phyloP scores from a whole-genome alignment of 2,888 invertebrate genomes.

The Danaus chrysippus region DNA sequence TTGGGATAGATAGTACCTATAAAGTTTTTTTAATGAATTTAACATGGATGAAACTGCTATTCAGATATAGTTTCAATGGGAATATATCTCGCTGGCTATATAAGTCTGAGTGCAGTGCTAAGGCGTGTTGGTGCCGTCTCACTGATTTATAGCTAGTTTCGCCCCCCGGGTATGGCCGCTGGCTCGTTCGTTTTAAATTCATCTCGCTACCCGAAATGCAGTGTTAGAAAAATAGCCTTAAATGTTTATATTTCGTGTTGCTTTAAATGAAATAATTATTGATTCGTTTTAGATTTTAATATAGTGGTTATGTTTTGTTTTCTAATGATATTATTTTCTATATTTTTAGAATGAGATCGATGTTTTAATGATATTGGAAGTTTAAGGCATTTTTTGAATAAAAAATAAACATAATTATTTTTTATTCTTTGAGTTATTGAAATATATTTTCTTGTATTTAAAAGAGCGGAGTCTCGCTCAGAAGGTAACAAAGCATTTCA shows the following conservation, averaged over 20 bases:
- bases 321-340: neutral
- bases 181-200: constrained; percentile 34
- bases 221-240: constrained; percentile 13
- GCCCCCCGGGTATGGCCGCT: constrained; percentile 35
- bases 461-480: too few species aligned
- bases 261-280: neutral
- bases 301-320: neutral
- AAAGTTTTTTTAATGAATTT: neutral
- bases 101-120: constrained; percentile 36
- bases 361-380: too few species aligned
- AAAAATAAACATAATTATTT: too few species aligned
- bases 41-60: neutral
- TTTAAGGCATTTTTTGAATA: too few species aligned
- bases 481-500: neutral
- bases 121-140: constrained; percentile 33
- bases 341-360: neutral
- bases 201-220: constrained; percentile 29
- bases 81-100: neutral
- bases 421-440: too few species aligned
- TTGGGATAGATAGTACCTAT: too few species aligned
- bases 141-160: constrained; percentile 37
- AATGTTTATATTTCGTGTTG: constrained; percentile 4
- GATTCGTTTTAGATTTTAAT: neutral
- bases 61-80: constrained; percentile 5
- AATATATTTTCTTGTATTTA: too few species aligned